Percentiles rank a stretch among this genome's conserved stretches.
phyloP scores from a whole-genome alignment of 1,140 invertebrate genomes.

The Amyelois transitella region DNA sequence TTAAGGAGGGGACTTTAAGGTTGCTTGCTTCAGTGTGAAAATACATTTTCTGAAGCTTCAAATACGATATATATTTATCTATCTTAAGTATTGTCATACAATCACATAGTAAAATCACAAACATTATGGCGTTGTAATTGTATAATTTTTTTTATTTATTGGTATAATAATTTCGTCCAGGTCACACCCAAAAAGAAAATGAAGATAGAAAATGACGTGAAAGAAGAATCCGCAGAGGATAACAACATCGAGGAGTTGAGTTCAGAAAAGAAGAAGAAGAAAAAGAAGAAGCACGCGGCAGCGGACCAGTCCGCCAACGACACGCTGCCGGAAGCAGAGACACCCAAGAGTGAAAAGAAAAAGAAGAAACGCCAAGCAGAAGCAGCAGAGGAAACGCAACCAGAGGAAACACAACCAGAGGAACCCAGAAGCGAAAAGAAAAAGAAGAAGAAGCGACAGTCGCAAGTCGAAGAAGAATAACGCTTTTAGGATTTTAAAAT shows the following conservation, averaged over 20 bases:
- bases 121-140: too few species aligned
- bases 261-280: constrained; percentile 67
- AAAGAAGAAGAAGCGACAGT: constrained; percentile 47
- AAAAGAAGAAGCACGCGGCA: constrained; percentile 42
- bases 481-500: background rate
- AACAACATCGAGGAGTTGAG: constrained; percentile 20
- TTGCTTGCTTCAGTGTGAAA: too few species aligned
- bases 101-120: too few species aligned
- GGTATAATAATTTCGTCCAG: constrained; percentile 13
- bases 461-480: constrained; percentile 41
- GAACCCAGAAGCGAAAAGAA: constrained; percentile 49
- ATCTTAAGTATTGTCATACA: background rate
- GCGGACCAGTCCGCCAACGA: constrained; percentile 21
- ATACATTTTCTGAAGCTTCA: too few species aligned
- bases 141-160: constrained; percentile 1
- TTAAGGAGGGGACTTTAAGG: too few species aligned
- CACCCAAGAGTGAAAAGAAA: constrained; percentile 42
- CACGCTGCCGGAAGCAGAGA: constrained; percentile 17
- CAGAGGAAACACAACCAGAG: constrained; percentile 13
- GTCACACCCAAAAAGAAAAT: constrained; percentile 41
- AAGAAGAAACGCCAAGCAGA: constrained; percentile 47
- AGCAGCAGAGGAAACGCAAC: constrained; percentile 35
- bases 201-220: constrained; percentile 26
- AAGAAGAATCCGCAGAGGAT: constrained; percentile 22
- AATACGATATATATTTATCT: background rate